Conservation (phyloP, 2,888 invertebrate genomes). For the Liopterus haemorrhoidalis region DNA sequence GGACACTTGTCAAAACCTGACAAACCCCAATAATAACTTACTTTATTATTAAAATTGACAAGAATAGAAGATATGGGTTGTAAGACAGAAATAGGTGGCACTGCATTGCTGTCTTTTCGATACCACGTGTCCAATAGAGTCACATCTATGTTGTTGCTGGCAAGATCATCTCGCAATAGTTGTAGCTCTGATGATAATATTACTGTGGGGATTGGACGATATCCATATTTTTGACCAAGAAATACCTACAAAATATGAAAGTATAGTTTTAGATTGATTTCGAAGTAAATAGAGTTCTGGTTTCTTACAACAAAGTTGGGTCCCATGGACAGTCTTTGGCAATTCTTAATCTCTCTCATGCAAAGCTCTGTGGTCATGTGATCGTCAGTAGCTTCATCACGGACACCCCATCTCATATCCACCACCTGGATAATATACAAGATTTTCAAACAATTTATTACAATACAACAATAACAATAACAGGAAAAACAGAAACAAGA, state of each 20-base stretch:
- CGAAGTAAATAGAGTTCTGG: conserved; percentile 6
- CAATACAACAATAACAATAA: too few relatives aligned
- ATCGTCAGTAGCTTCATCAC: conserved; percentile 98
- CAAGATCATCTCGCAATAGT: conserved; percentile 77
- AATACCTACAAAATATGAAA: conserved; percentile 56
- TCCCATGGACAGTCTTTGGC: conserved; percentile 94
- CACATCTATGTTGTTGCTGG: conserved; percentile 75
- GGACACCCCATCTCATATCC: conserved; percentile 97
- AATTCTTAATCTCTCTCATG: conserved; percentile 97
- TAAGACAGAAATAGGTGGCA: conserved; percentile 88
- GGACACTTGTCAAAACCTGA: too few relatives aligned
- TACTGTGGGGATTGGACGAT: conserved; percentile 93
- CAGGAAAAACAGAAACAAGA: too few relatives aligned
- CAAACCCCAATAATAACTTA: conserved; percentile 46
- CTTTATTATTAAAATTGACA: conserved; percentile 97
- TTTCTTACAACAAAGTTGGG: conserved; percentile 86
- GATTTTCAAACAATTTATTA: conserved; percentile 6
- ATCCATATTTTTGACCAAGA: conserved; percentile 96
- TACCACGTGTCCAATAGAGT: conserved; percentile 89
- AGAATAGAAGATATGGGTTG: conserved; percentile 97
- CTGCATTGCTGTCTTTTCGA: conserved; percentile 91
- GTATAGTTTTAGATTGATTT: conserved; percentile 9
- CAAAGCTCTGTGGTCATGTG: conserved; percentile 99
- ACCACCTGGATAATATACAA: conserved; percentile 64
- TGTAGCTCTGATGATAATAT: conserved; percentile 87